These are phyloP conservation scores for Parnassius apollo DNA, from an alignment of 2,888 invertebrate genomes.

Conservation along the genomic window DNA sequence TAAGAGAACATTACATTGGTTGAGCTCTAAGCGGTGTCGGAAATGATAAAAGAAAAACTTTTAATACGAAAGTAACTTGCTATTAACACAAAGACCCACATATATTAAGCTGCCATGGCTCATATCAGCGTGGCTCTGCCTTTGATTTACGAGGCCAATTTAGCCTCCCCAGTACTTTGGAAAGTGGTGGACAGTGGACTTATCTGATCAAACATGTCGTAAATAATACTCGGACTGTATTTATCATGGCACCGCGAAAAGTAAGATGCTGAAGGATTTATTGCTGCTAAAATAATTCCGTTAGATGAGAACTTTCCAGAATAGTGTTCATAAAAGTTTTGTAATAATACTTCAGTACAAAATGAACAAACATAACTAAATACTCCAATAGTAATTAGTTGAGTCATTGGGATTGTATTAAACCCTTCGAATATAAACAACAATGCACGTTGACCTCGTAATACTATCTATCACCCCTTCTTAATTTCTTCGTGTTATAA, in stretches of 20 bases:
- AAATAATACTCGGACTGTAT: conserved; percentile 73
- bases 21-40: background rate
- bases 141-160: conserved; percentile 73
- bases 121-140: conserved; percentile 37
- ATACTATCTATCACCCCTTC: too few relatives aligned
- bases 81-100: conserved; percentile 43
- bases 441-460: too few relatives aligned
- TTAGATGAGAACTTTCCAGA: conserved; percentile 6
- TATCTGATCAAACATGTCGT: conserved; percentile 75
- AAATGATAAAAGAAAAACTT: conserved; percentile 16
- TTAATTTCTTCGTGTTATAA: too few relatives aligned
- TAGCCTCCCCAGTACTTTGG: conserved; percentile 51
- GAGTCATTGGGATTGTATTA: too few relatives aligned
- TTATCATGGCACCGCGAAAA: conserved; percentile 68
- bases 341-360: too few relatives aligned
- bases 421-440: too few relatives aligned
- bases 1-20: background rate
- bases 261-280: conserved; percentile 67
- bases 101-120: conserved; percentile 44
- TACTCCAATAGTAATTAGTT: too few relatives aligned
- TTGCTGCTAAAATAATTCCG: conserved; percentile 44
- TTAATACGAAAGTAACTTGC: conserved; percentile 29
- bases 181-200: conserved; percentile 61
- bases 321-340: too few relatives aligned
- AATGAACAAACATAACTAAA: too few relatives aligned